Base-by-base conservation (phyloP, 2,888 invertebrate genomes). In the Diloba caeruleocephala region DNA sequence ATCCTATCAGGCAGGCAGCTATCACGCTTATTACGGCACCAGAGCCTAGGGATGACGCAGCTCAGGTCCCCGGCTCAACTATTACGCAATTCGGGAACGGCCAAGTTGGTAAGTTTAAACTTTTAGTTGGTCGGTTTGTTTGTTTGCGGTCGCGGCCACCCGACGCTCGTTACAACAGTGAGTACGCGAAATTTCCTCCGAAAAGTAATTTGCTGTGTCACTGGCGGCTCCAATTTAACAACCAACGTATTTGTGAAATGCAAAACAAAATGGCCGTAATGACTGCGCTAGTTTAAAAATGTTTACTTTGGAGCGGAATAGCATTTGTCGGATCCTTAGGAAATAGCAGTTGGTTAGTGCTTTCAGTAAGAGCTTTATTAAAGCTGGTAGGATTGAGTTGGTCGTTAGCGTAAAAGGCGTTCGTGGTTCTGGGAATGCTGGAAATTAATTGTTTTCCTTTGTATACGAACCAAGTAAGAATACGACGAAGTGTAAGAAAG, bases 151-250 rank as follows among this genome's bases (percentile, higher is more conserved):
- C 71, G 54, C 51, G 62, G 52, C 41, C 56, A 55, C 52, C 61
- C 72, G 43, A 25, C 74, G 84, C 84, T 83, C 88, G 88, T 90
- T 89, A 89, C 84, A 79, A 79, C 84, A 77, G 83, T 87, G 88
- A 88, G 79, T 79, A 70, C 75, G 88, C 87, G 79, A 84, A 88
- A 86, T 82, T 82, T 66, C 72, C 72, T 73, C 78, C 73, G 77
- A 87, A 87, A 89, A 90, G 89, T 90, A 89, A 90, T 90, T 90
- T 88, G 89, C 87, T 82, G 79, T 83, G 87, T 90, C 90, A 89
- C 88, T 79, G 42, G 76, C 73, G 76, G 71, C 60, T 74, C 61
- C 75, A 80, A 80, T 82, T 81, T 74, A 77, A 78, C 38, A 77
- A 78, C 38, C 54, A 64, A 72, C 74, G 83, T 84, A 84, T 87